These are phyloP conservation scores for Caenorhabditis parvicauda DNA, from an alignment of 2,888 invertebrate species.

Conservation along the genomic window DNA sequence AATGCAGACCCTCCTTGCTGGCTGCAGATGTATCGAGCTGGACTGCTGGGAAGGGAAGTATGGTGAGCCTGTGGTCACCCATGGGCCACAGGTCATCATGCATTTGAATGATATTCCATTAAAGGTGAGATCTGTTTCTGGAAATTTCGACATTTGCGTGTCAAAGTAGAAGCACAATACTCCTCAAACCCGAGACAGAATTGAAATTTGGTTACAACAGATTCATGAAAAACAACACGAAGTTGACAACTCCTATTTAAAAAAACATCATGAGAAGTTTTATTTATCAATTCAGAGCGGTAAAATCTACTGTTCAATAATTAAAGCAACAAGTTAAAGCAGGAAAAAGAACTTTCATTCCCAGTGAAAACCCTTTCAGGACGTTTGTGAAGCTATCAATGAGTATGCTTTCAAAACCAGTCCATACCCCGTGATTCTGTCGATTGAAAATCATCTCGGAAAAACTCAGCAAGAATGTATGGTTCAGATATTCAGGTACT, in stretches of 20 bases:
- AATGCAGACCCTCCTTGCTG: conserved; percentile 80
- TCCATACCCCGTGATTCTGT: conserved; percentile 91
- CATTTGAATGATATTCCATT: conserved; percentile 47
- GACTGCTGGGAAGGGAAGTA: conserved; percentile 98
- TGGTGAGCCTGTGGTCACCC: conserved; percentile 85
- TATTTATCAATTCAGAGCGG: background rate
- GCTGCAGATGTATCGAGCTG: conserved; percentile 94
- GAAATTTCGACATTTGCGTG: too few relatives aligned
- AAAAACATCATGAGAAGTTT: background rate
- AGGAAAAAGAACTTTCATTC: conserved; percentile 5
- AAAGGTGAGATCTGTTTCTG: conserved; percentile 5
- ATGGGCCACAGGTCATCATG: conserved; percentile 72
- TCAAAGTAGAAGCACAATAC: too few relatives aligned
- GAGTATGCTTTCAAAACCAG: conserved; percentile 98
- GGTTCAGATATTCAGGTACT: conserved; percentile 39
- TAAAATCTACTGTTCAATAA: background rate
- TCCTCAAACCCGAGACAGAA: too few relatives aligned
- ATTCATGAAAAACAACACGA: too few relatives aligned
- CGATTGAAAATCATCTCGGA: conserved; percentile 97
- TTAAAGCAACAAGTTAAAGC: background rate
- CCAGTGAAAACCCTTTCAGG: too few relatives aligned
- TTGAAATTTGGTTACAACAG: too few relatives aligned
- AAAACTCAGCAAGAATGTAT: conserved; percentile 48
- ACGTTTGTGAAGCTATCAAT: conserved; percentile 91
- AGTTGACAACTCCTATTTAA: too few relatives aligned